These are phyloP conservation scores for Wiebesia pumilae DNA, from an alignment of 1,140 invertebrate species.

Conservation along the genomic window DNA sequence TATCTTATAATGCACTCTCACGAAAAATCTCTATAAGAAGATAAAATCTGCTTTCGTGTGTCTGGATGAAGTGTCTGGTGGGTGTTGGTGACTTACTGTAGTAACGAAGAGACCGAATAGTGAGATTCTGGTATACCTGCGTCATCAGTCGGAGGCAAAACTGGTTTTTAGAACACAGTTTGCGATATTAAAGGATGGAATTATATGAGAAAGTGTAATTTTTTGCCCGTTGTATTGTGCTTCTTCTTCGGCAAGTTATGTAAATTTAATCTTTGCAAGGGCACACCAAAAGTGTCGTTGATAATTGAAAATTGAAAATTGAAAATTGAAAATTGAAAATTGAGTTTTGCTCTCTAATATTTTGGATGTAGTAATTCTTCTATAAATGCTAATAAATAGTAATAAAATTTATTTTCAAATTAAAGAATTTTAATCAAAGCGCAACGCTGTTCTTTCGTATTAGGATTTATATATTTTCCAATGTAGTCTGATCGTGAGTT, in stretches of 20 bases:
- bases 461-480: too few species aligned
- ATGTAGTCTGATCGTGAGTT: too few species aligned
- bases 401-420: background rate
- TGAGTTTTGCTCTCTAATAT: too few species aligned
- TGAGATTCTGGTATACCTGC: background rate
- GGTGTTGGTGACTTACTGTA: background rate
- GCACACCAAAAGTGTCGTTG: background rate
- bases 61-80: background rate
- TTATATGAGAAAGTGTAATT: background rate
- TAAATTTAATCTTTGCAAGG: background rate
- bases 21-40: background rate
- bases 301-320: too few species aligned
- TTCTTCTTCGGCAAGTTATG: background rate
- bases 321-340: too few species aligned
- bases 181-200: background rate
- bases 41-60: background rate
- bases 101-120: background rate
- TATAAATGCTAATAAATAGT: too few species aligned
- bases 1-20: background rate
- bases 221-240: background rate
- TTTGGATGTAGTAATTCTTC: too few species aligned
- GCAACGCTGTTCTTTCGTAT: background rate
- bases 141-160: slow-evolving; percentile 2
- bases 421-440: background rate
- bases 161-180: background rate